Percentiles rank a stretch among this genome's conserved stretches.
Evolutionary conservation across 1,140 invertebrate genomes (phyloP).

Genomic region (Lasaia peninsularis): DNA sequence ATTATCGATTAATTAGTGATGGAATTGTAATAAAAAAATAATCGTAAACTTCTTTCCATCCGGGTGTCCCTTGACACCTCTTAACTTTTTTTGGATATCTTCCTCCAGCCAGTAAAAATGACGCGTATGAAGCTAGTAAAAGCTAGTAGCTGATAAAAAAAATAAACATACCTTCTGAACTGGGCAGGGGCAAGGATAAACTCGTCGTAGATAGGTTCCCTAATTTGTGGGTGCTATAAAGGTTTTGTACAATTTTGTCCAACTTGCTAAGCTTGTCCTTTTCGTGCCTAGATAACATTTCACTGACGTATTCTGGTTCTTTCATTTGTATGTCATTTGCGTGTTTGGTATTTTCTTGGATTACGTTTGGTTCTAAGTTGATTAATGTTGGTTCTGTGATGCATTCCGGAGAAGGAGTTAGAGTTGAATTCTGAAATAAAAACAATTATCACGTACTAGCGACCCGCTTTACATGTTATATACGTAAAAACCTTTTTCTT

Average conservation of each 20-base stretch:
- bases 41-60: too few species aligned
- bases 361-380: slow-evolving; percentile 25
- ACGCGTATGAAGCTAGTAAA: too few species aligned
- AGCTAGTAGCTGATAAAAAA: too few species aligned
- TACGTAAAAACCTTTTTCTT: too few species aligned
- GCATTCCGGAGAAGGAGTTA: slow-evolving; percentile 30
- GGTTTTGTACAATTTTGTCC: slow-evolving; percentile 65
- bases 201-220: slow-evolving; percentile 28
- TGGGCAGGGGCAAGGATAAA: slow-evolving; percentile 22
- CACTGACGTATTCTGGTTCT: slow-evolving; percentile 23
- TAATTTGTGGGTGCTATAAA: slow-evolving; percentile 64
- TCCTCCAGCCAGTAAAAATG: too few species aligned
- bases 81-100: too few species aligned
- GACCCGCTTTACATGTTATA: too few species aligned
- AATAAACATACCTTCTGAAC: slow-evolving; percentile 37
- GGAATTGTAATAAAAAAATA: too few species aligned
- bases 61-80: too few species aligned
- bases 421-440: slow-evolving; percentile 42
- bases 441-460: slow-evolving; percentile 39
- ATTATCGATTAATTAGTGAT: too few species aligned
- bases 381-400: slow-evolving; percentile 28
- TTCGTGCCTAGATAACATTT: slow-evolving; percentile 29
- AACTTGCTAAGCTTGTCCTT: slow-evolving; percentile 64
- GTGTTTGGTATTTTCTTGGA: slow-evolving; percentile 32
- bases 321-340: slow-evolving; percentile 23